Evolutionary conservation across 2,888 invertebrate species (phyloP).

Genomic region (Amphipyra tragopoginis): DNA sequence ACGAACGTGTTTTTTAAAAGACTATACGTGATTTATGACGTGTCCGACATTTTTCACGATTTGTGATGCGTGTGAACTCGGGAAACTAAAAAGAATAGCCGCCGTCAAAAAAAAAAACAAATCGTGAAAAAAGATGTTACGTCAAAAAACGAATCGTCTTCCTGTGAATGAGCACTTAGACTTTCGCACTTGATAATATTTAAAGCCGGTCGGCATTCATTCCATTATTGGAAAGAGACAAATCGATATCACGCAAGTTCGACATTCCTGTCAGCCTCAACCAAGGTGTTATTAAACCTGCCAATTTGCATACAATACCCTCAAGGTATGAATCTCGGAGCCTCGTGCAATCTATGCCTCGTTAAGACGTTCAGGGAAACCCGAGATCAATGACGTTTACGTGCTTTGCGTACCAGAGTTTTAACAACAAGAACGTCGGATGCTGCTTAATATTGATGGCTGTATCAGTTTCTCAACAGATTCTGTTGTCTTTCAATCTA

Average conservation of each 20-base stretch:
- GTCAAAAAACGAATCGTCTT: no score
- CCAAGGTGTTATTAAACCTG: not conserved
- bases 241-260: not conserved
- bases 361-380: conserved; percentile 45
- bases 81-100: no score
- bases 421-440: conserved; percentile 14
- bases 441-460: conserved; percentile 15
- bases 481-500: not conserved
- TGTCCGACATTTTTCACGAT: no score
- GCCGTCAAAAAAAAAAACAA: no score
- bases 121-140: no score
- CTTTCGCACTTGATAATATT: no score
- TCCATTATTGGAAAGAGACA: not conserved
- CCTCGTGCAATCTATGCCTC: conserved; percentile 36
- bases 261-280: conserved; percentile 1
- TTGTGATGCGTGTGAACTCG: no score
- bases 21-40: no score
- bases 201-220: no score
- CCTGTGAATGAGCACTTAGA: no score
- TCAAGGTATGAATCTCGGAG: conserved; percentile 19
- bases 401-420: conserved; percentile 35
- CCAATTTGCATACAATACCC: conserved; percentile 24
- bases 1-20: no score
- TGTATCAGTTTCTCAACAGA: not conserved
- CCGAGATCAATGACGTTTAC: conserved; percentile 49